phyloP scores from a whole-genome alignment of 2,888 invertebrate species.

The Andrena minutula region DNA sequence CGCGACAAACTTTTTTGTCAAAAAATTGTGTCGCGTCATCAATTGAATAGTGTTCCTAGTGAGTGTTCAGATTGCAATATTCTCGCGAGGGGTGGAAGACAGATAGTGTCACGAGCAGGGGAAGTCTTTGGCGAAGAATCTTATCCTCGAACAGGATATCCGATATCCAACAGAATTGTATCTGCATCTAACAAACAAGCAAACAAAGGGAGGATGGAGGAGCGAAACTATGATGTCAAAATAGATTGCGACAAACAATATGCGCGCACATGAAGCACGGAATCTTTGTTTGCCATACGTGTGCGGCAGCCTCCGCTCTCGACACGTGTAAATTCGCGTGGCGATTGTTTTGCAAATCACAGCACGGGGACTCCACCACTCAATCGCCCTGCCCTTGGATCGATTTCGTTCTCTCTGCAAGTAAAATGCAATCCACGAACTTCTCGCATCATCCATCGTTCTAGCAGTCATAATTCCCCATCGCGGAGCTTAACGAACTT shows the following conservation, averaged over 20 bases:
- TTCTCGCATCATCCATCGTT: no score
- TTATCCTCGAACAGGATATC: constrained; percentile 15
- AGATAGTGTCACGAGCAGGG: background rate
- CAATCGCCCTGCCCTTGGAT: background rate
- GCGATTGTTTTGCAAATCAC: constrained; percentile 63
- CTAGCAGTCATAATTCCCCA: no score
- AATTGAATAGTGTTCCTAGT: no score
- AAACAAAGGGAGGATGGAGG: constrained; percentile 42
- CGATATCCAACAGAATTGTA: constrained; percentile 15
- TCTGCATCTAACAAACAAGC: constrained; percentile 43
- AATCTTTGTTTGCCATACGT: constrained; percentile 63
- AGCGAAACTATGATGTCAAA: constrained; percentile 13
- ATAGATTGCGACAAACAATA: constrained; percentile 60
- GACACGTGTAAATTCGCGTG: constrained; percentile 4
- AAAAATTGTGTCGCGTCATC: no score
- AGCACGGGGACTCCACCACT: background rate
- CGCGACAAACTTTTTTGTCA: no score
- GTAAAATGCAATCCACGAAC: no score
- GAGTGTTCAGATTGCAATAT: background rate
- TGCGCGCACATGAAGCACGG: constrained; percentile 34
- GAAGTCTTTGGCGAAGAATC: background rate
- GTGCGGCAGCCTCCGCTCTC: background rate
- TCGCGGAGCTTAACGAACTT: background rate
- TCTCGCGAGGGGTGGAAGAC: background rate
- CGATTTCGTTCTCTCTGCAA: background rate